Percentiles rank a stretch among this genome's conserved stretches.
phyloP scores from a whole-genome alignment of 2,797 vertebrate species.

The Cetoscarus ocellatus region DNA sequence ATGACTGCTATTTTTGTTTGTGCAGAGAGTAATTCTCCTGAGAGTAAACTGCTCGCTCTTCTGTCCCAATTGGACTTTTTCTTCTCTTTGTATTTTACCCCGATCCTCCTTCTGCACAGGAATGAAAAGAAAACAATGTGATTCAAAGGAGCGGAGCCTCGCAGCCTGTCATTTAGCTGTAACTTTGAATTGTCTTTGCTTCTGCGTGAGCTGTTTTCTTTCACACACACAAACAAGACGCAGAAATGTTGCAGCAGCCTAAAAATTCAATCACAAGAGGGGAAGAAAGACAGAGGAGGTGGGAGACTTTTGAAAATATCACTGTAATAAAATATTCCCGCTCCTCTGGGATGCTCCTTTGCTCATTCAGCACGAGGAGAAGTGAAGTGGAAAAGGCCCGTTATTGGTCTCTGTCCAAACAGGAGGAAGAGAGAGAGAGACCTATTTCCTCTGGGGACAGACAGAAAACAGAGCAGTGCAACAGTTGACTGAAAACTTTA shows the following conservation, averaged over 20 bases:
- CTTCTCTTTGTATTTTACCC: conserved; percentile 19
- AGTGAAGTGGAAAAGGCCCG: conserved; percentile 71
- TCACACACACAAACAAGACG: conserved; percentile 36
- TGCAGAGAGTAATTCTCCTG: conserved; percentile 68
- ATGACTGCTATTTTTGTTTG: conserved; percentile 77
- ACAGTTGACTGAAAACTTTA: conserved; percentile 78
- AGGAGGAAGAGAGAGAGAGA: conserved; percentile 60
- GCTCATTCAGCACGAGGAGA: conserved; percentile 78
- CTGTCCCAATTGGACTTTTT: conserved; percentile 66
- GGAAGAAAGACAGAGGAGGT: conserved; percentile 69
- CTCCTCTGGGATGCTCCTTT: conserved; percentile 78
- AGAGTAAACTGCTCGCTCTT: conserved; percentile 68
- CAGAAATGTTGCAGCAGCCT: conserved; percentile 70
- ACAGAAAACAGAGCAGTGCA: conserved; percentile 68
- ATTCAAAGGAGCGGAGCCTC: conserved; percentile 68
- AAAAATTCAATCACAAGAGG: conserved; percentile 68
- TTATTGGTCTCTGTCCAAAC: conserved; percentile 71
- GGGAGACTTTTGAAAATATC: conserved; percentile 74
- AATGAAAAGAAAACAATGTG: conserved; percentile 77
- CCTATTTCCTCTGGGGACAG: conserved; percentile 75
- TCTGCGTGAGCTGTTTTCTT: conserved; percentile 71
- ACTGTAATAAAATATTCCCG: conserved; percentile 83
- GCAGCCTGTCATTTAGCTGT: conserved; percentile 79
- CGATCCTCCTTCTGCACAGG: conserved; percentile 63
- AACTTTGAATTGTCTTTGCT: conserved; percentile 78